A percentile compares a stretch with the other conserved stretches of the same genome.
These are phyloP conservation scores for Patella ulyssiponensis DNA, from an alignment of 2,888 invertebrate genomes.

Conservation along the genomic window DNA sequence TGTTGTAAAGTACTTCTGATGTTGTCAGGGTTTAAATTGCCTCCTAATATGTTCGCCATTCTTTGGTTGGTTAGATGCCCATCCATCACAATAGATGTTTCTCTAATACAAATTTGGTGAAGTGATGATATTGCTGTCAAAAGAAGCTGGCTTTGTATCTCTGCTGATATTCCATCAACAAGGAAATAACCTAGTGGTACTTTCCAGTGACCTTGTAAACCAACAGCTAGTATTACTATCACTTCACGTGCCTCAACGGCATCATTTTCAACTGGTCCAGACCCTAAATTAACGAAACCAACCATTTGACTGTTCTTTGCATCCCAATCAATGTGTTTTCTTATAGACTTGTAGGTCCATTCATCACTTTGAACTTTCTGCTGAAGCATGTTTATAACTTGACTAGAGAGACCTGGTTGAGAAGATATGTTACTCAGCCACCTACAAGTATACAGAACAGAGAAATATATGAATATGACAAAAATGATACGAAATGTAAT, in stretches of 20 bases:
- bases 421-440: not conserved
- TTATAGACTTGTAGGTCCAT: not conserved
- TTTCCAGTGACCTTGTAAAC: constrained; percentile 2
- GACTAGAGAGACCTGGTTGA: not conserved
- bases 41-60: too few species aligned
- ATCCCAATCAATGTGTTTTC: not conserved
- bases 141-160: not conserved
- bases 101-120: not conserved
- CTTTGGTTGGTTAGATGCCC: too few species aligned
- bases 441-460: not conserved
- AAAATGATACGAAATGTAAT: too few species aligned
- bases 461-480: too few species aligned
- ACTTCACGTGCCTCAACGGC: too few species aligned
- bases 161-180: not conserved
- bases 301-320: too few species aligned
- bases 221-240: too few species aligned
- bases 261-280: too few species aligned
- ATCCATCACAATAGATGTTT: too few species aligned
- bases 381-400: not conserved
- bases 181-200: constrained; percentile 1
- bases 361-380: not conserved
- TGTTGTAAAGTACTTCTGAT: not conserved
- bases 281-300: too few species aligned
- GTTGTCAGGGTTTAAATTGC: too few species aligned
- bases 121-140: not conserved